phyloP scores from a whole-genome alignment of 2,113 vertebrate species.

The Tringa solitaria region DNA sequence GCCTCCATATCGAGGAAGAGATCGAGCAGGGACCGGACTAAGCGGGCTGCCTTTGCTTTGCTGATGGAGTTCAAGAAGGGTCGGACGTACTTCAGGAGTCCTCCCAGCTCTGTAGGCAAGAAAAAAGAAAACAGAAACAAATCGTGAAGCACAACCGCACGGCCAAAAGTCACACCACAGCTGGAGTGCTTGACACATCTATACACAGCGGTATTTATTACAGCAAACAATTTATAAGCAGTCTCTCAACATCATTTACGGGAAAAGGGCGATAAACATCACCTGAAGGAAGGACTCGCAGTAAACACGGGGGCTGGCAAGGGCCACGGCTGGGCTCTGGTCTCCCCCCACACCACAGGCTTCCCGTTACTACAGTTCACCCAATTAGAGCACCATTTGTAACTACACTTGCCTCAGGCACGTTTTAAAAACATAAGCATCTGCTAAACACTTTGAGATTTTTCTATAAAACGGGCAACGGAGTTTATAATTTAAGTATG shows the following conservation, averaged over 20 bases:
- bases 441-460: not conserved
- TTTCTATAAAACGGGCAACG: not conserved
- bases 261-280: not conserved
- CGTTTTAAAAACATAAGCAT: not conserved
- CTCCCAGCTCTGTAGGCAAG: slow-evolving; percentile 85
- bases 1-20: slow-evolving; percentile 99
- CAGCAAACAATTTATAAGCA: not conserved
- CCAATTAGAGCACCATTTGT: not conserved
- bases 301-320: not conserved
- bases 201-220: not conserved
- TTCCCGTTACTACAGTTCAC: not conserved
- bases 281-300: not conserved
- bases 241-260: not conserved
- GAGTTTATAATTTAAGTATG: not conserved
- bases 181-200: not conserved
- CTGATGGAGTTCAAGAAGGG: slow-evolving; percentile 98
- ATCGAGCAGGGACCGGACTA: slow-evolving; percentile 94
- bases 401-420: not conserved
- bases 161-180: not conserved
- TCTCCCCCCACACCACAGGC: accelerated
- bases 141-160: not conserved
- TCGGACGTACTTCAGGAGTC: slow-evolving; percentile 95
- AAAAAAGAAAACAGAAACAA: too few relatives aligned
- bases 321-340: not conserved
- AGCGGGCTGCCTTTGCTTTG: slow-evolving; percentile 91